These are phyloP conservation scores for Zenarchopterus dispar DNA, from an alignment of 2,797 vertebrate genomes.

Conservation along the genomic window DNA sequence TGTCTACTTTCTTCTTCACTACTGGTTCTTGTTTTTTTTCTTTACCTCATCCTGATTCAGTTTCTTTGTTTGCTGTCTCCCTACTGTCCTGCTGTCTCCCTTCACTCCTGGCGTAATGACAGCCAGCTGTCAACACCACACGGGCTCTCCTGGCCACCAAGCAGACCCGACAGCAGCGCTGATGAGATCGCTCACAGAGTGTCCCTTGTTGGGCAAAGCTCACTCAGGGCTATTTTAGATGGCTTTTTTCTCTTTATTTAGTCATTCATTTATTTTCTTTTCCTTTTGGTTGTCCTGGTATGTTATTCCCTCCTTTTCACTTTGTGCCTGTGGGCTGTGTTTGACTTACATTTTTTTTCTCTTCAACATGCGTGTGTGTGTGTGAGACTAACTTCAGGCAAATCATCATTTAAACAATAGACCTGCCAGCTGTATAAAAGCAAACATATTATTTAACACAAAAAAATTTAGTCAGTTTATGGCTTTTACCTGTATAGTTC, in stretches of 20 bases:
- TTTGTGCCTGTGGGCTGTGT: not conserved
- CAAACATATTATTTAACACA: conserved; percentile 69
- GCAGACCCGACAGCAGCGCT: conserved; percentile 44
- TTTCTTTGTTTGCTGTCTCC: conserved; percentile 27
- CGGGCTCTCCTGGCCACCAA: conserved; percentile 41
- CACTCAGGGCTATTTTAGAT: conserved; percentile 40
- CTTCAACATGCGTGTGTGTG: too few relatives aligned
- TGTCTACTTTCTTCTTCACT: not conserved
- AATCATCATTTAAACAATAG: conserved; percentile 74
- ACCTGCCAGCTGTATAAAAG: conserved; percentile 64
- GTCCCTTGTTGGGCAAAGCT: conserved; percentile 24
- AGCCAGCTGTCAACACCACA: conserved; percentile 61
- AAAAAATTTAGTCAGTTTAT: conserved; percentile 53
- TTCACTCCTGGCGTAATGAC: conserved; percentile 43
- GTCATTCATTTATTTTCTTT: conserved; percentile 50
- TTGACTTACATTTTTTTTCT: too few relatives aligned
- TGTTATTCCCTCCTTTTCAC: not conserved
- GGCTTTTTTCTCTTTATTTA: conserved; percentile 31
- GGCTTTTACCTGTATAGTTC: conserved; percentile 38
- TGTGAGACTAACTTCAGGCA: conserved; percentile 42
- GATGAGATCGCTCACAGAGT: conserved; percentile 56
- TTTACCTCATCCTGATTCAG: not conserved
- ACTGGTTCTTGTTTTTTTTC: not conserved
- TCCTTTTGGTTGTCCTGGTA: not conserved
- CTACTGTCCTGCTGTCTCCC: conserved; percentile 24